Percentiles rank a stretch among this genome's conserved stretches.
Conservation (phyloP, 2,113 vertebrate genomes). For the Leptosomus discolor region DNA sequence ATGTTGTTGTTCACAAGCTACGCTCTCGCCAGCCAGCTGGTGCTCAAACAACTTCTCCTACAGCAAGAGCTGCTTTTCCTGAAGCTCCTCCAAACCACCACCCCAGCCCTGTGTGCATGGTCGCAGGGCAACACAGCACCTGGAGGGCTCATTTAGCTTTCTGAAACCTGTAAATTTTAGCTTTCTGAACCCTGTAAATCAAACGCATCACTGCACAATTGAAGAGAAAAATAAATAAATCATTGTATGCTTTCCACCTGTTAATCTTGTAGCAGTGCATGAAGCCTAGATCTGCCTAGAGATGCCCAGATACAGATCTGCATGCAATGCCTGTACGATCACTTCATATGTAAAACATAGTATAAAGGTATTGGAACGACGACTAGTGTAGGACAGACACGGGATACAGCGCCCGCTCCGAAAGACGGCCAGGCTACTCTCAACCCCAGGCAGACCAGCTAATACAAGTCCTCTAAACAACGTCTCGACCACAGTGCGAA, state of each 20-base stretch:
- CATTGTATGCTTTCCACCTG: neutral
- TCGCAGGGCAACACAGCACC: neutral
- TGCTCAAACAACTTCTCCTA: slow-evolving; percentile 17
- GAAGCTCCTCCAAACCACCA: neutral
- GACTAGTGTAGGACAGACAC: fast-evolving
- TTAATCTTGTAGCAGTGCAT: neutral
- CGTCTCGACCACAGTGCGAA: neutral
- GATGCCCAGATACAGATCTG: neutral
- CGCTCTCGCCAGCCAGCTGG: neutral
- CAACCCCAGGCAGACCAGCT: neutral
- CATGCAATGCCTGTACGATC: neutral
- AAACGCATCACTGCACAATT: neutral
- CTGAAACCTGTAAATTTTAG: neutral
- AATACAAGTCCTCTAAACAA: neutral
- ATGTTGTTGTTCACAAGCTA: neutral
- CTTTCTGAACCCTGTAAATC: neutral
- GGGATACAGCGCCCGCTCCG: fast-evolving
- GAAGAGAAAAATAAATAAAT: neutral
- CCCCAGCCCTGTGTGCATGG: neutral
- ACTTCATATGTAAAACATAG: neutral
- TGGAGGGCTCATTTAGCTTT: neutral
- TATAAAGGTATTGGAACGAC: fast-evolving
- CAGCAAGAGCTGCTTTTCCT: neutral
- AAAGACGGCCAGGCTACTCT: slow-evolving; percentile 28
- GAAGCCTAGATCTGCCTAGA: neutral